Evolutionary conservation across 2,888 invertebrate species (phyloP), one percentile per base, ranked within the genome.

Genomic region (Sarcophaga caerulescens): DNA sequence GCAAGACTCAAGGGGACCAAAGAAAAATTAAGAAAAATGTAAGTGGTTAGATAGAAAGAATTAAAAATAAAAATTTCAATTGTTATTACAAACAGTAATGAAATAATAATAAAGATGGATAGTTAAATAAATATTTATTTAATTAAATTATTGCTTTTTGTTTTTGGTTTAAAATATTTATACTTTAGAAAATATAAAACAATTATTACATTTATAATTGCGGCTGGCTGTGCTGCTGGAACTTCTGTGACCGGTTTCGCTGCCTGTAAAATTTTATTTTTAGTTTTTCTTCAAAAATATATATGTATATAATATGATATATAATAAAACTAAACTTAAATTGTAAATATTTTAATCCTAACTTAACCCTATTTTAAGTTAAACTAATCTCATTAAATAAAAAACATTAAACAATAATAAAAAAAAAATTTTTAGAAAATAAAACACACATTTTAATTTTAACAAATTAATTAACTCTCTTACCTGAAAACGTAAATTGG

Each of bases 401-500:
- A 35, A 35, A 35, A 35, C 35, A 35, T 52, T 52, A 12, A 52
- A 52, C 17, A 52, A 52, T 17, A 21, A n/a, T n/a, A n/a, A n/a
- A 69, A 62, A 68, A 44, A 63, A 65, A 19, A 69, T 25, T n/a
- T 12, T 3, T 3, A 35, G 70, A 25, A 63, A 25, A 62, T 35
- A 79, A 52, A 65, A 68, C 74, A 35, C 35, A 10, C 10, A 35
- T 35, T 35, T 35, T 35, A 81, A 59, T 44, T n/a, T n/a, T 63
- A 65, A 84, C 19, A 86, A 63, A 77, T 4, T 4, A 35, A 10
- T 81, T 73, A 74, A 74, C 35, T 47, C 62, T 90, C 95, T 95
- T 95, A 98, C 98, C 96, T 98, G 98, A 91, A 98, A 95, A 94
- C 98, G 96, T 94, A 97, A 97, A 94, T 96, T 97, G 89, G 97